These are phyloP conservation scores for Erpornis zantholeuca DNA, from an alignment of 2,113 vertebrate species.

Conservation along the genomic window DNA sequence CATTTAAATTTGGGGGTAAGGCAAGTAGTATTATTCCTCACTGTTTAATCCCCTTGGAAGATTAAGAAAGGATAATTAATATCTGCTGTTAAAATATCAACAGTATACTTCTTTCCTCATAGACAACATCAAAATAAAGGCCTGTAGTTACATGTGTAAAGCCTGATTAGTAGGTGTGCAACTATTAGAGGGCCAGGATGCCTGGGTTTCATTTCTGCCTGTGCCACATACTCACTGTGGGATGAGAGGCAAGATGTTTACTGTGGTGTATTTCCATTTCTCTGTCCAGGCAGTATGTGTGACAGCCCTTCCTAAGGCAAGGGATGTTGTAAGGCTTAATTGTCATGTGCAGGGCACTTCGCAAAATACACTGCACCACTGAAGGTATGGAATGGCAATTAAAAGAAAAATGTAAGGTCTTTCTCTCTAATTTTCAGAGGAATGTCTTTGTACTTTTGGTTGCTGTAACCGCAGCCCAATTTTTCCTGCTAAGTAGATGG, in stretches of 20 bases:
- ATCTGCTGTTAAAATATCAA: background rate
- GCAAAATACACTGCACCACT: background rate
- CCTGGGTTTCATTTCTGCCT: background rate
- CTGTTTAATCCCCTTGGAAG: background rate
- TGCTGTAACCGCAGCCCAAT: background rate
- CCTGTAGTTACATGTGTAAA: background rate
- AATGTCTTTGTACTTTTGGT: constrained; percentile 31
- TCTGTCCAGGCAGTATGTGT: background rate
- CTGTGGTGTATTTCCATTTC: background rate
- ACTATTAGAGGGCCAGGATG: background rate
- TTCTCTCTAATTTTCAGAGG: constrained; percentile 53
- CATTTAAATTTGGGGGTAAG: background rate
- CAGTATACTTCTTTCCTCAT: background rate
- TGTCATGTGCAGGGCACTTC: background rate
- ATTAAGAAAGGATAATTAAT: background rate
- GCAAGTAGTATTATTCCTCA: background rate
- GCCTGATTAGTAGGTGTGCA: background rate
- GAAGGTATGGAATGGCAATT: constrained; percentile 30
- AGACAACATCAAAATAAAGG: background rate
- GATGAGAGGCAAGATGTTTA: background rate
- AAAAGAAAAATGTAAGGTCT: background rate
- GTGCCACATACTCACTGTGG: background rate
- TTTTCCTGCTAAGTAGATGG: constrained; percentile 1
- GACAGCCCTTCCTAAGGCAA: background rate
- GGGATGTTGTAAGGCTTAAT: background rate